These are phyloP conservation scores for Eupithecia abbreviata DNA, from an alignment of 2,888 invertebrate genomes.

Conservation along the genomic window DNA sequence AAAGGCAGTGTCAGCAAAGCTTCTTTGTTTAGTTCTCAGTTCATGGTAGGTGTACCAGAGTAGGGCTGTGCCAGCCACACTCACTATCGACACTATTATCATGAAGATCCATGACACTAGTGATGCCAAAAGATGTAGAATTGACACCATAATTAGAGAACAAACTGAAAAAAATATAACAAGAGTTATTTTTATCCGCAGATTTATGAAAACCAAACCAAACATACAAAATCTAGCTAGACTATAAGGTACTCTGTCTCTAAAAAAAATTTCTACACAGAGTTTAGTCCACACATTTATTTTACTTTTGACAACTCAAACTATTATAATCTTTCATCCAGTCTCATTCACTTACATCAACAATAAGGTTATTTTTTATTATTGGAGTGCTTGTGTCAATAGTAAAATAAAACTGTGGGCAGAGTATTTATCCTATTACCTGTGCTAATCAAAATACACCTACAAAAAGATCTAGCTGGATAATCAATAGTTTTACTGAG, in stretches of 20 bases:
- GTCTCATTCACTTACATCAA: not conserved
- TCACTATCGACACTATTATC: conserved; percentile 89
- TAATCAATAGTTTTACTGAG: not conserved
- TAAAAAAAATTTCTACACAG: not conserved
- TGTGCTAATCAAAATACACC: not conserved
- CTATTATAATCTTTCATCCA: not conserved
- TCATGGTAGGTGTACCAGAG: conserved; percentile 96
- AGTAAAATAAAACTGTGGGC: not conserved
- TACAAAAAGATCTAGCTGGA: not conserved
- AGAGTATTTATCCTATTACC: not conserved
- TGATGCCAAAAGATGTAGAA: conserved; percentile 92
- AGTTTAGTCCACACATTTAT: not conserved
- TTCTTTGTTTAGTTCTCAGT: conserved; percentile 84
- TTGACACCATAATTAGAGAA: conserved; percentile 91
- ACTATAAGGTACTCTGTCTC: not conserved
- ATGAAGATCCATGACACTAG: conserved; percentile 95
- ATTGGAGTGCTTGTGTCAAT: not conserved
- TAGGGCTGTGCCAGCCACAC: conserved; percentile 89
- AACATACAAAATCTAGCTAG: not conserved
- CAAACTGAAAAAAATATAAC: conserved; percentile 86
- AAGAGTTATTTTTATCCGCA: not conserved
- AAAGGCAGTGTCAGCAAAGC: conserved; percentile 61
- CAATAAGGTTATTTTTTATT: not conserved
- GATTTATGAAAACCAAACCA: not conserved
- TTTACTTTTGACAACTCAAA: not conserved